Conservation (phyloP, 2,797 vertebrate genomes). For the Tadarida brasiliensis region DNA sequence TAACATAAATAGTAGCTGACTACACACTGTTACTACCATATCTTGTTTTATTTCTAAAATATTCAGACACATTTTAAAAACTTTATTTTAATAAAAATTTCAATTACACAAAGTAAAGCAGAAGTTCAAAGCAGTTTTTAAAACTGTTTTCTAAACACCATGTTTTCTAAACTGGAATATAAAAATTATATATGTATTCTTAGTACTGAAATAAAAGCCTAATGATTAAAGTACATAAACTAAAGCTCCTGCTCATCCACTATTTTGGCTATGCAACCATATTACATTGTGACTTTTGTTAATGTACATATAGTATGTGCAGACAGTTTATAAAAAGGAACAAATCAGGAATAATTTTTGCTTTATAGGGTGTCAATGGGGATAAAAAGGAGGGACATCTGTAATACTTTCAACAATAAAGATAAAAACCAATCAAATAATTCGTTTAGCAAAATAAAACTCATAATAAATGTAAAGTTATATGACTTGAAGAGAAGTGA, state of each 20-base stretch:
- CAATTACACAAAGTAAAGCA: not conserved
- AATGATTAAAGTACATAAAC: constrained; percentile 45
- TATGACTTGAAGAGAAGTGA: not conserved
- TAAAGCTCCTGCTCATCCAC: not conserved
- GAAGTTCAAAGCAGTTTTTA: not conserved
- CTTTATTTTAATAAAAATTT: constrained; percentile 25
- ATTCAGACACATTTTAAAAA: constrained; percentile 10
- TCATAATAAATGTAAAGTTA: constrained; percentile 11
- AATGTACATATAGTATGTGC: not conserved
- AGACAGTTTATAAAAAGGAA: not conserved
- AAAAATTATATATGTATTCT: not conserved
- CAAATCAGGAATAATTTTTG: not conserved
- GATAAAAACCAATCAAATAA: not conserved
- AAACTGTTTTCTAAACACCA: not conserved
- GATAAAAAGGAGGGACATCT: too few relatives aligned
- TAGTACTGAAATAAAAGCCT: not conserved
- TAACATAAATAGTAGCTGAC: not conserved
- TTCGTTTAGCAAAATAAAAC: not conserved
- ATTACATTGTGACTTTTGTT: constrained; percentile 1
- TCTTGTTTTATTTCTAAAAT: not conserved
- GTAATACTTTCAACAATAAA: too few relatives aligned
- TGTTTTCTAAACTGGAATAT: not conserved
- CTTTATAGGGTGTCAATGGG: not conserved
- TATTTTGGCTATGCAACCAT: not conserved
- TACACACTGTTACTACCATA: not conserved